Conservation (phyloP, 2,113 vertebrate species). For the Spheniscus mendiculus region DNA sequence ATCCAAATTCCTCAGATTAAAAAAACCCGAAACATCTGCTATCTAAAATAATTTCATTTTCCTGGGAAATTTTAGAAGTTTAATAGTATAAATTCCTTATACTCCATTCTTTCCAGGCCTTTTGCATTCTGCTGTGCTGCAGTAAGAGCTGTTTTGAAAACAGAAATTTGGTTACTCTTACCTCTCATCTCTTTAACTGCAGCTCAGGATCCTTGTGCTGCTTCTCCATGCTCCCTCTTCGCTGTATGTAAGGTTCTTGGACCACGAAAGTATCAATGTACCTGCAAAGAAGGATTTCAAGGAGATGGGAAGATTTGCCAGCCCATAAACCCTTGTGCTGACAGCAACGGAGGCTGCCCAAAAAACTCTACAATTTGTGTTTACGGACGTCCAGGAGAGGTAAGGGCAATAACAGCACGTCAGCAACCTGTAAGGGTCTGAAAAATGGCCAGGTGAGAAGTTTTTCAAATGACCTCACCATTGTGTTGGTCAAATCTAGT, state of each 20-base stretch:
- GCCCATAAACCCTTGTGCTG: constrained; percentile 83
- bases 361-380: constrained; percentile 82
- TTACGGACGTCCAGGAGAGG: constrained; percentile 82
- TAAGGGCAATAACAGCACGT: constrained; percentile 22
- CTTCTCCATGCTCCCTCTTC: constrained; percentile 78
- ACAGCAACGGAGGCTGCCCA: constrained; percentile 87
- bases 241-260: constrained; percentile 78
- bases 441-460: not conserved
- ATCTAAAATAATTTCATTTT: not conserved
- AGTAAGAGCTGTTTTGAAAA: not conserved
- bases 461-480: not conserved
- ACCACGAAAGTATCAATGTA: constrained; percentile 75
- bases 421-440: not conserved
- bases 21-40: not conserved
- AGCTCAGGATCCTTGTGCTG: constrained; percentile 77
- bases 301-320: constrained; percentile 87
- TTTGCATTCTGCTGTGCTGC: not conserved
- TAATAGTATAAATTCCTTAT: not conserved
- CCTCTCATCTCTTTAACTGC: not conserved
- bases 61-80: not conserved
- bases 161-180: not conserved
- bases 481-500: not conserved
- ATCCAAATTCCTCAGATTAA: not conserved
- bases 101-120: not conserved
- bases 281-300: constrained; percentile 80